Evolutionary conservation across 2,113 vertebrate species (phyloP).

Genomic region (Colinus virginianus): DNA sequence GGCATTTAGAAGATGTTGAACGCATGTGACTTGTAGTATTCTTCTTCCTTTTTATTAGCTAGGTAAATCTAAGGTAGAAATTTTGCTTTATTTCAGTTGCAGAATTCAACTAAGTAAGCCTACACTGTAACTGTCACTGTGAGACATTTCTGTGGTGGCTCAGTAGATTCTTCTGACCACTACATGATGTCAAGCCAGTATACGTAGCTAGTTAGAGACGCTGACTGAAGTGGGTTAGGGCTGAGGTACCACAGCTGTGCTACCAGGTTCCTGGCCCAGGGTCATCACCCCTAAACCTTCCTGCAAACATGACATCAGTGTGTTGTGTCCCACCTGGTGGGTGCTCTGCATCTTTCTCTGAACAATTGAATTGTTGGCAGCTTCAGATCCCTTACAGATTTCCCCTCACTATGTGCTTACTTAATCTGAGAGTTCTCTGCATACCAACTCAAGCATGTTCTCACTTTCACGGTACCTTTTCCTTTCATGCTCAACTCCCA

Average conservation of each 20-base stretch:
- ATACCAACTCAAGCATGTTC: background rate
- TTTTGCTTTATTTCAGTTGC: background rate
- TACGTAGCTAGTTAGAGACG: background rate
- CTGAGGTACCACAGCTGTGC: background rate
- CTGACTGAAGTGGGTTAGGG: background rate
- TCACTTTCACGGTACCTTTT: background rate
- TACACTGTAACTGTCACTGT: background rate
- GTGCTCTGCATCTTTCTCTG: background rate
- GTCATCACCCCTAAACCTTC: background rate
- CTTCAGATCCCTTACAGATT: background rate
- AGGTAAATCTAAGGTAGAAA: background rate
- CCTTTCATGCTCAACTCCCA: background rate
- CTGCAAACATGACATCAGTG: background rate
- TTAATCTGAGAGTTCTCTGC: background rate
- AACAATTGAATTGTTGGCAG: accelerated
- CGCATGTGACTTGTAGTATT: background rate
- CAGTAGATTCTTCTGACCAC: background rate
- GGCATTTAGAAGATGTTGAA: background rate
- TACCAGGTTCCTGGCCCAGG: background rate
- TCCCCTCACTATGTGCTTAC: background rate
- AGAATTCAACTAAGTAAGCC: background rate
- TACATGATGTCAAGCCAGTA: background rate
- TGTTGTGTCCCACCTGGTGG: too few species aligned
- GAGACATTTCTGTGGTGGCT: background rate
- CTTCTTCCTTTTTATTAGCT: background rate